Percentiles rank a stretch among this genome's conserved stretches.
Conservation (phyloP, 1,140 invertebrate genomes). For the Chymomyza costata region DNA sequence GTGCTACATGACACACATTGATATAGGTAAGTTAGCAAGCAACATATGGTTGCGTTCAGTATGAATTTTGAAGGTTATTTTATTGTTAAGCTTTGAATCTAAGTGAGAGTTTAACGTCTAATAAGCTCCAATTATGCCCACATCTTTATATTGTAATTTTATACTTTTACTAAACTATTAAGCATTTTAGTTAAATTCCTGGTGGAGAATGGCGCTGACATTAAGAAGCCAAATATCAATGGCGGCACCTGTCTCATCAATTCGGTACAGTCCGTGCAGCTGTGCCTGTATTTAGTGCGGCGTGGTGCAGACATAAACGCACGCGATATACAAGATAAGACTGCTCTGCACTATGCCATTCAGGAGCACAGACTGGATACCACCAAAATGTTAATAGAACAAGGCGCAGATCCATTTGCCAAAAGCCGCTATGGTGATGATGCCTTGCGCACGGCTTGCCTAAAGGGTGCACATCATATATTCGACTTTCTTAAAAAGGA, state of each 20-base stretch:
- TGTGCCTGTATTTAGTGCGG: slow-evolving; percentile 88
- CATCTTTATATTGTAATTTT: too few species aligned
- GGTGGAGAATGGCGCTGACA: slow-evolving; percentile 89
- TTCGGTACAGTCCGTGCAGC: slow-evolving; percentile 88
- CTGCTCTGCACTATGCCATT: slow-evolving; percentile 95
- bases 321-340: slow-evolving; percentile 92
- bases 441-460: slow-evolving; percentile 91
- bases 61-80: background rate
- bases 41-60: too few species aligned
- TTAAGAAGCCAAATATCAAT: slow-evolving; percentile 90
- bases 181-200: slow-evolving; percentile 81
- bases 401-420: slow-evolving; percentile 87
- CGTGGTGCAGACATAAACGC: slow-evolving; percentile 90
- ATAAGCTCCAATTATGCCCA: too few species aligned
- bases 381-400: slow-evolving; percentile 85
- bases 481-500: slow-evolving; percentile 84
- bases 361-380: slow-evolving; percentile 92
- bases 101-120: too few species aligned
- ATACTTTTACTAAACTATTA: too few species aligned
- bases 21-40: slow-evolving; percentile 78
- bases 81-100: slow-evolving; percentile 36
- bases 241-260: slow-evolving; percentile 96
- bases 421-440: slow-evolving; percentile 90
- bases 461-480: slow-evolving; percentile 90
- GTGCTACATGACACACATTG: slow-evolving; percentile 94